Base-by-base conservation (phyloP, 2,888 invertebrate genomes). In the Nycteola revayana region DNA sequence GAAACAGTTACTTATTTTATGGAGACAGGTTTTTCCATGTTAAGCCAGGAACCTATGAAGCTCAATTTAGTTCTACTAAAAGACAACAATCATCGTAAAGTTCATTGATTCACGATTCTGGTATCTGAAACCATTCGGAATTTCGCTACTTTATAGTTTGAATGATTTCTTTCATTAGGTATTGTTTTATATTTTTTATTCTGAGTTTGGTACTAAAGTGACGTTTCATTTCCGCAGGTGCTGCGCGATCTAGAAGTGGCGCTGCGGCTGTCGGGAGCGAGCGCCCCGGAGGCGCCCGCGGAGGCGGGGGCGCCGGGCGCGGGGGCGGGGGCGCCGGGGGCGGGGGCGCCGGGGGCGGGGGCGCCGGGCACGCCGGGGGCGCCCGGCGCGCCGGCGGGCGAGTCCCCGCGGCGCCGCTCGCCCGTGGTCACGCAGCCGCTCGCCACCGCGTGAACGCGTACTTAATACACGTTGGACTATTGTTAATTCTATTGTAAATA, bases 181-280 rank as follows among this genome's bases (percentile, higher is more conserved):
- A n/a, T n/a, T n/a, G n/a, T n/a, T n/a, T n/a, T n/a, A n/a, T n/a
- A n/a, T n/a, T n/a, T n/a, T n/a, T n/a, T n/a, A n/a, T n/a, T n/a
- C n/a, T n/a, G n/a, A n/a, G n/a, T n/a, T n/a, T n/a, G n/a, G n/a
- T n/a, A n/a, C n/a, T n/a, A 14, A 14, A 6, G 7, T 28, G 7
- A 11, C 10, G 17, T 17, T 22, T 9, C 14, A 0, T 1, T n/a
- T 26, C 8, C 24, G 26, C 76, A 83, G 83, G 95, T 97, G 69
- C 91, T 98, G 69, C 94, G 95, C 63, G 98, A 98, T 89, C 91
- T 98, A 72, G 96, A 96, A 78, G 91, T 94, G 75, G 96, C 96
- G 69, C 90, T 97, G 62, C 90, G 92, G 28, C 84, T 93, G 57
- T 88, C 91, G 45, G 47, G 66, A 68, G 46, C 67, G 69, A 50